A percentile compares a stretch with the other conserved stretches of the same genome.
phyloP scores from a whole-genome alignment of 2,113 vertebrate genomes.

The Bagarius yarrelli region DNA sequence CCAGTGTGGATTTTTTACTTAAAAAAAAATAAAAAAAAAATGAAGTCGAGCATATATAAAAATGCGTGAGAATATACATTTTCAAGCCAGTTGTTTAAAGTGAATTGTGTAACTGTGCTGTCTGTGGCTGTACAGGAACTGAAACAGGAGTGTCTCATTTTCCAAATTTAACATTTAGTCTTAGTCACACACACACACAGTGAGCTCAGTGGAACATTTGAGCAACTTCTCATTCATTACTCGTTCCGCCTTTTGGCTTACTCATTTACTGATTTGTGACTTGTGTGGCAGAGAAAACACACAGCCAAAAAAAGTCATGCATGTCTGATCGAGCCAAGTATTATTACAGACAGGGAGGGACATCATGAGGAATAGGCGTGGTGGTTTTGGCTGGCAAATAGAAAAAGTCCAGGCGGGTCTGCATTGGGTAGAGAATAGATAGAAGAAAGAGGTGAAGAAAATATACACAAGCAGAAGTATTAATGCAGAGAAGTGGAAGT shows the following conservation, averaged over 20 bases:
- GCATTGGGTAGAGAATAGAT: constrained; percentile 16
- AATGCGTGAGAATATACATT: background rate
- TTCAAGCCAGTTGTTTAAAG: background rate
- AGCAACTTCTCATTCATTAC: constrained; percentile 29
- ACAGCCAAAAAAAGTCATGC: background rate
- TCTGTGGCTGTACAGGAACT: constrained; percentile 10
- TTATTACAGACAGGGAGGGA: background rate
- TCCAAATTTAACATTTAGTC: constrained; percentile 37
- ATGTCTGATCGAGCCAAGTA: constrained; percentile 11
- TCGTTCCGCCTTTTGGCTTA: background rate
- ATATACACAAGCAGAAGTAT: background rate
- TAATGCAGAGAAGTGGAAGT: constrained; percentile 23
- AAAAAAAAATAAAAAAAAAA: too few species aligned
- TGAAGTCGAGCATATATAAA: too few species aligned
- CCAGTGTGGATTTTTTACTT: background rate
- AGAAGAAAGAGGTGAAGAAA: background rate
- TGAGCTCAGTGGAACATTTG: constrained; percentile 48
- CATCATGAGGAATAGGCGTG: background rate
- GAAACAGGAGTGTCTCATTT: constrained; percentile 28
- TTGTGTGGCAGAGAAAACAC: constrained; percentile 24
- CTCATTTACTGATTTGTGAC: constrained; percentile 25
- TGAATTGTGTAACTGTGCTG: background rate
- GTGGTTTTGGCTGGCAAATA: background rate
- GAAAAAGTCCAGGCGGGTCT: constrained; percentile 23
- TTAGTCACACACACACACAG: constrained; percentile 31